Evolutionary conservation across 2,797 vertebrate genomes (phyloP), one percentile per base, ranked within the genome.

Genomic region (Rhodeus uyekii): DNA sequence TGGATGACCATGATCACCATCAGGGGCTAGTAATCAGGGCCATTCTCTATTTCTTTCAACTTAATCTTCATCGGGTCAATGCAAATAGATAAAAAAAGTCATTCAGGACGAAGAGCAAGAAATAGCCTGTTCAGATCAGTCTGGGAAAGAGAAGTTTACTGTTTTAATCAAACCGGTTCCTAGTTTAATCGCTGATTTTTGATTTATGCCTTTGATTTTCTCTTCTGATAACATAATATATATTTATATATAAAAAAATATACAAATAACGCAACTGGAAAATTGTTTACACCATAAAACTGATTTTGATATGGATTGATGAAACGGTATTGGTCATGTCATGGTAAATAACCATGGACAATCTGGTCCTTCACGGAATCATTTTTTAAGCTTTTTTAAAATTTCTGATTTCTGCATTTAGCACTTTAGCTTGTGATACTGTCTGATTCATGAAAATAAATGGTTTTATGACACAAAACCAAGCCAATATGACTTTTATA

Each of bases 1-100:
- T 75, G 78, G 14, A 84, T 92, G 91, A 92, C 93, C 90, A 89
- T 29, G 89, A 80, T 75, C 80, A 80, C 80, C 82, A 86, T 84
- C 86, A 87, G 78, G 84, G 83, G 74, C 90, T 90, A 85, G 87
- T 86, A 82, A 68, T 85, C 71, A 64, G 81, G 58, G 48, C 29
- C 34, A 83, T 78, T 83, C 46, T 74, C 60, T 71, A n/a, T 85
- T 64, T 75, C 67, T 80, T 81, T 81, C 38, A 64, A 38, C 76
- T 74, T 73, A 68, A 34, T 85, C 74, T 85, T 75, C 71, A 29
- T 3, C 42, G 2, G 75, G 46, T 85, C 69, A 69, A 38, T 76
- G 32, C 58, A 83, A 65, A 82, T n/a, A 79, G 80, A 80, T 86
- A 29, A 86, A 75, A 58, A 78, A 79, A 83, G 64, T 32, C 55